phyloP scores from a whole-genome alignment of 2,888 invertebrate genomes.

The Pristionchus arcanus region DNA sequence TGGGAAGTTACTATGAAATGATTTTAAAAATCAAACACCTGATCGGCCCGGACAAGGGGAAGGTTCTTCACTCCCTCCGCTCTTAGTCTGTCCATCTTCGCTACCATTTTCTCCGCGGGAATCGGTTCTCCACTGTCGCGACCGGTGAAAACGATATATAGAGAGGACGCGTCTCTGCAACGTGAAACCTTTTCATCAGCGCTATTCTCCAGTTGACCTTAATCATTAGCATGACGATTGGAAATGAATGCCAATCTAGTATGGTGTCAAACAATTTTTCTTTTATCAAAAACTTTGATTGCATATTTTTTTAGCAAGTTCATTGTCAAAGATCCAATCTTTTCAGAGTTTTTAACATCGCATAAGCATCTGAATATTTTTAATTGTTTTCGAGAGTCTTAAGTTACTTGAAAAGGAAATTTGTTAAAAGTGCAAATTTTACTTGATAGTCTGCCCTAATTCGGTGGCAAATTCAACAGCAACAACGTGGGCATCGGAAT shows the following conservation, averaged over 20 bases:
- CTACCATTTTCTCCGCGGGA: slow-evolving; percentile 41
- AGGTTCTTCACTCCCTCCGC: slow-evolving; percentile 36
- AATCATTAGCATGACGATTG: too few relatives aligned
- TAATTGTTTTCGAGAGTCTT: too few relatives aligned
- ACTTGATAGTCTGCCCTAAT: slow-evolving; percentile 12
- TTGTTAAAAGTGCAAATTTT: neutral
- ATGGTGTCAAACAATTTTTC: too few relatives aligned
- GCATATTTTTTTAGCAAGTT: too few relatives aligned
- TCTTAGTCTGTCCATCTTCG: slow-evolving; percentile 53
- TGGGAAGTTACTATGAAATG: too few relatives aligned
- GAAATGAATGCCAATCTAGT: too few relatives aligned
- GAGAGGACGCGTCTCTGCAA: slow-evolving; percentile 5
- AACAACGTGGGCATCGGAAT: neutral
- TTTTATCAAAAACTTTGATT: too few relatives aligned
- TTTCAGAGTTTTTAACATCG: too few relatives aligned
- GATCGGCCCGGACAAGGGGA: neutral
- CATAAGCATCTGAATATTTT: too few relatives aligned
- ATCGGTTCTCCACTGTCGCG: slow-evolving; percentile 51
- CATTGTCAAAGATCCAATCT: too few relatives aligned
- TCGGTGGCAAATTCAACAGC: neutral
- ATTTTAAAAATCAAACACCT: neutral
- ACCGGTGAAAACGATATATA: slow-evolving; percentile 39
- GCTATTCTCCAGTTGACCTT: too few relatives aligned
- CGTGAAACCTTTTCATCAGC: too few relatives aligned
- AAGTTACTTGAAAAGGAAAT: neutral